Percentiles rank a stretch among this genome's conserved stretches.
phyloP scores from a whole-genome alignment of 2,888 invertebrate species.

The Rhagonycha fulva region DNA sequence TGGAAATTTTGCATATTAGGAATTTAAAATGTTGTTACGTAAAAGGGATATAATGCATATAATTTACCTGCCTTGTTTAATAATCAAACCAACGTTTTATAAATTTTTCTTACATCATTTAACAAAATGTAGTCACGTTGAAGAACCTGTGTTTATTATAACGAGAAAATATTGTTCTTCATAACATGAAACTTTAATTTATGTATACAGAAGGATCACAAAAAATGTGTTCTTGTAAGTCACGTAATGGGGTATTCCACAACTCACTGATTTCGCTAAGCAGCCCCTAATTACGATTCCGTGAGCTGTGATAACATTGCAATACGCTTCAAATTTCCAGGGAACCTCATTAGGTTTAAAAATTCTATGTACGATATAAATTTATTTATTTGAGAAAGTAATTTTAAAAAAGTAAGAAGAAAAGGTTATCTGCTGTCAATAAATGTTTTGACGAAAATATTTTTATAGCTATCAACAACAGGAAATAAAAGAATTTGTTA shows the following conservation, averaged over 20 bases:
- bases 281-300: background rate
- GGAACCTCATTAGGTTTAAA: background rate
- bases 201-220: background rate
- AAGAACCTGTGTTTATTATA: background rate
- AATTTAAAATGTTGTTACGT: background rate
- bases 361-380: background rate
- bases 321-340: background rate
- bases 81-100: background rate
- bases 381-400: background rate
- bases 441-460: conserved; percentile 5
- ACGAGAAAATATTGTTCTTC: background rate
- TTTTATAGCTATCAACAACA: conserved; percentile 4
- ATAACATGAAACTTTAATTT: background rate
- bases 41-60: background rate
- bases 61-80: background rate
- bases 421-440: background rate
- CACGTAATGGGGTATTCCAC: background rate
- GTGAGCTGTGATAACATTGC: background rate
- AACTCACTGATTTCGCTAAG: background rate
- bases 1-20: background rate
- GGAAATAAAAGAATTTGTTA: conserved; percentile 3
- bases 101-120: background rate
- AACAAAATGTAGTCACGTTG: background rate
- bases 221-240: background rate
- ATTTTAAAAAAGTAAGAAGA: background rate